Base-by-base conservation (phyloP, 2,797 vertebrate genomes). In the Eulemur rubriventer region DNA sequence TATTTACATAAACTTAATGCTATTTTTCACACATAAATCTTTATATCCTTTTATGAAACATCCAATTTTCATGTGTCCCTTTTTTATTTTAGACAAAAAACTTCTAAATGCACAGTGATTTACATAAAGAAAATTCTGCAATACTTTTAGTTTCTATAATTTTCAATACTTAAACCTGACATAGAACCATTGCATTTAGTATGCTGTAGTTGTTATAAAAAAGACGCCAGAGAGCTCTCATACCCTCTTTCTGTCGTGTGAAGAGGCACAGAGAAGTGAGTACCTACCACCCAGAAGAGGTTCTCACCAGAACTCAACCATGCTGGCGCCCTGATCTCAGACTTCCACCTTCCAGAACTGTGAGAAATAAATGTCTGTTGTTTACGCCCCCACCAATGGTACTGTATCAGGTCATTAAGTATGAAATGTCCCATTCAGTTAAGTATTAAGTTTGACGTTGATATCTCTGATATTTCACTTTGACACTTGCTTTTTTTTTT, bases 111-210 rank as follows among this genome's bases (percentile, higher is more conserved):
- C 28, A 67, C 28, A 84, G 17, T 75, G 30, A 84, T 96, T 93
- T 94, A 61, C 91, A 41, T 89, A 70, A 79, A 78, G 61, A 63
- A 85, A 92, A 63, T 70, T 76, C 63, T 80, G 52, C 38, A 93
- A 59, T 13, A 10, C 9, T 61, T 43, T 35, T 91, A 79, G 73
- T 83, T 91, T 88, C 70, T 87, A 80, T 91, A 80, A 48, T 72
- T 92, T 86, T 91, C 16, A 1, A 1, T 46, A 50, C 46, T 96
- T 95, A 95, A 92, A 83, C 88, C 63, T 89, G 86, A 72, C 86
- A 65, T 7, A n/a, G 65, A 94, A 67, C 30, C 41, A 69, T 86
- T 86, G 90, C 85, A 67, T 88, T 94, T 72, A 81, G 76, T 28
- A 55, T 41, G 35, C 59, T 48, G 81, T 3, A 50, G 33, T 52